Evolutionary conservation across 2,797 vertebrate genomes (phyloP), one percentile per base, ranked within the genome.

Genomic region (Meda fulgida): DNA sequence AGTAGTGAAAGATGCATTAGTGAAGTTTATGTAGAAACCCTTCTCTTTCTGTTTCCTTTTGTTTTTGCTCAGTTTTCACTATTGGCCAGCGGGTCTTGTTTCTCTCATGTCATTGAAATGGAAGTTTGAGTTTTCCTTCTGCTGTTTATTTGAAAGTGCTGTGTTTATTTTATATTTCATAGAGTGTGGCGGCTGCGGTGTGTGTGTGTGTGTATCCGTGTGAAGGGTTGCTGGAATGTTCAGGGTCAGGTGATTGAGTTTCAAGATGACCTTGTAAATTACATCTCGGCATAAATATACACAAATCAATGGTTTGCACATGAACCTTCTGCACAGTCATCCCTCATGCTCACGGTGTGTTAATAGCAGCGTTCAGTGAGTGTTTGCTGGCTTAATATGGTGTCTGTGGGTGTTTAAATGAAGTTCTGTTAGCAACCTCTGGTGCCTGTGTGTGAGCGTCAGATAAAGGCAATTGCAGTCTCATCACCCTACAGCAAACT

Each of bases 161-260:
- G 16, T 77, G 73, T 77, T 84, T 84, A 77, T 84, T 84, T 84
- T 36, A 84, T 48, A 75, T 40, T 77, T 84, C 63, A 58, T 84
- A 11, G 16, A 19, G 60, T 23, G 81, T 75, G 29, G 70, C 21
- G 29, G 55, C 29, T 63, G n/a, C 18, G 31, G n/a, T 67, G 53
- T 78, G 66, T 79, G 69, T 51, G 34, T 53, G 38, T 81, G 58
- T 65, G 26, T 58, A 13, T 77, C 3, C 46, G 9, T 67, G 21
- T 70, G 23, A 26, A 34, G 40, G 48, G 48, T 46, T 2, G 43
- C 16, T 38, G 38, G 85, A 82, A 69, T 86, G 72, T 63, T 81
- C 66, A 69, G 73, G 85, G 80, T 81, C 72, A 70, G 40, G 53
- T 78, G 82, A 84, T 86, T 16, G 23, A 69, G 82, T 84, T 84